These are phyloP conservation scores for Notodonta dromedarius DNA, from an alignment of 2,888 invertebrate species.

Conservation along the genomic window DNA sequence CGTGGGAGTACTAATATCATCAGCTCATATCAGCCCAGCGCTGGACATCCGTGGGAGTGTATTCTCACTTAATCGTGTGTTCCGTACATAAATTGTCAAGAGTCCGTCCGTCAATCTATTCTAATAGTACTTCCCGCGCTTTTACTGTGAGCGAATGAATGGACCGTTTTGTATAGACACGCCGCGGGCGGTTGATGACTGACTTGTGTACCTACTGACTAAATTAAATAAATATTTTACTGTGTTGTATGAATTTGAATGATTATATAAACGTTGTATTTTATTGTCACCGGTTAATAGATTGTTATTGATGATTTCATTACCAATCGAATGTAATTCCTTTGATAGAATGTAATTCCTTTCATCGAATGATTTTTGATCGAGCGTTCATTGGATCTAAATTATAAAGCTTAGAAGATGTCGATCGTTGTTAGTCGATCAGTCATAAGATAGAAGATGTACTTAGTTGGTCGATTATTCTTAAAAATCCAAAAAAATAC, in stretches of 20 bases:
- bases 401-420: too few species aligned
- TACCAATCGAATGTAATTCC: background rate
- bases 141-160: conserved; percentile 46
- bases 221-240: conserved; percentile 48
- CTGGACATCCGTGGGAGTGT: conserved; percentile 19
- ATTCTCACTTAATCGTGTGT: conserved; percentile 33
- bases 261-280: conserved; percentile 26
- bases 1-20: background rate
- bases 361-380: too few species aligned
- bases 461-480: too few species aligned
- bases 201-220: conserved; percentile 41
- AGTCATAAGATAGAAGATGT: too few species aligned
- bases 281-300: conserved; percentile 29
- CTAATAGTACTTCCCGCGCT: conserved; percentile 47
- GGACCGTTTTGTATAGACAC: conserved; percentile 36
- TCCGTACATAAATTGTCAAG: conserved; percentile 26
- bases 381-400: too few species aligned
- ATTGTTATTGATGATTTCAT: conserved; percentile 32
- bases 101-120: conserved; percentile 24
- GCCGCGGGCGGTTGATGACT: conserved; percentile 51
- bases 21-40: conserved; percentile 3
- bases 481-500: too few species aligned
- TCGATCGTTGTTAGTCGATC: too few species aligned
- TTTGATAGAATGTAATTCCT: too few species aligned
- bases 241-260: conserved; percentile 34